These are phyloP conservation scores for Mellilla xanthometata DNA, from an alignment of 2,888 invertebrate species.

Conservation along the genomic window DNA sequence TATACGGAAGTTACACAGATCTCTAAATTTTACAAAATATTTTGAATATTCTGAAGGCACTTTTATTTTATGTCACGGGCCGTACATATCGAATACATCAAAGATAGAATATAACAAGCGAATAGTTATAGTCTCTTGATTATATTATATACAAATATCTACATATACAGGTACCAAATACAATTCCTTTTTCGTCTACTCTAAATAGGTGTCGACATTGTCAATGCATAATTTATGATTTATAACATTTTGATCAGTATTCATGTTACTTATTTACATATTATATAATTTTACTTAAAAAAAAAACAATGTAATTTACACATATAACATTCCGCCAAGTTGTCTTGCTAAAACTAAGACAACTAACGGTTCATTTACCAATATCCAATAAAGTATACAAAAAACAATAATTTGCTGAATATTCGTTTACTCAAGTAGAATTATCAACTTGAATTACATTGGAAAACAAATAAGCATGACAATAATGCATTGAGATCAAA, in stretches of 20 bases:
- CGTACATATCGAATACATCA: constrained; percentile 6
- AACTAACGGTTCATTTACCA: no score
- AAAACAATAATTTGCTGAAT: no score
- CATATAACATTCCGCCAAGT: no score
- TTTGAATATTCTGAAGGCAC: constrained; percentile 22
- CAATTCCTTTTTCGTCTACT: constrained; percentile 17
- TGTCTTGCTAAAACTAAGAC: no score
- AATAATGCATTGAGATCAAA: no score
- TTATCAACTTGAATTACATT: constrained; percentile 5
- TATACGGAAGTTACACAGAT: constrained; percentile 8
- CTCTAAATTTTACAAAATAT: constrained; percentile 18
- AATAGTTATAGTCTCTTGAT: constrained; percentile 15
- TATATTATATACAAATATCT: constrained; percentile 10
- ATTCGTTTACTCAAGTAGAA: no score
- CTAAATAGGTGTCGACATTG: constrained; percentile 3
- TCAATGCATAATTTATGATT: neutral
- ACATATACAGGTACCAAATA: constrained; percentile 19
- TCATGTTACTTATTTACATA: no score
- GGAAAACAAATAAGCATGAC: neutral
- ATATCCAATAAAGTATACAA: no score
- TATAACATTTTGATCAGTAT: no score
- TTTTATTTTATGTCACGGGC: constrained; percentile 19
- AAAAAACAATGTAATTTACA: no score
- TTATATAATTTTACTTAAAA: no score
- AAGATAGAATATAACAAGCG: constrained; percentile 19